A percentile compares a stretch with the other conserved stretches of the same genome.
Conservation (phyloP, 2,888 invertebrate genomes). For the Epirrita christyi region DNA sequence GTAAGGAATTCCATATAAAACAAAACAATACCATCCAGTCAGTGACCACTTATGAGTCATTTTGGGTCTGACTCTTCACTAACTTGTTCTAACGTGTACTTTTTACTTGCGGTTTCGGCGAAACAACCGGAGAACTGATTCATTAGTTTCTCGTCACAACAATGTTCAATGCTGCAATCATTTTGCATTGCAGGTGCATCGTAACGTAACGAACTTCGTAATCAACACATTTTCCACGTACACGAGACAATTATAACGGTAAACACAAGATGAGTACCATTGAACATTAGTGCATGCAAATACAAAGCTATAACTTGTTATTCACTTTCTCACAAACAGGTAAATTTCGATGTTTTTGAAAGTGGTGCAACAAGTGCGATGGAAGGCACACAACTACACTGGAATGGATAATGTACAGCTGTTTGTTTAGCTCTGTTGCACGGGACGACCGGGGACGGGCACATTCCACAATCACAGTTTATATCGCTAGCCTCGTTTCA, state of each 20-base stretch:
- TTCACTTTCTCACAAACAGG: conserved; percentile 74
- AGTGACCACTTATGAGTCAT: conserved; percentile 76
- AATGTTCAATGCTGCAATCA: conserved; percentile 55
- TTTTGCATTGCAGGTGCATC: conserved; percentile 77
- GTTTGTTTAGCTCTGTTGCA: conserved; percentile 33
- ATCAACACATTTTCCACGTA: conserved; percentile 64
- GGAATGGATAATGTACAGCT: conserved; percentile 23
- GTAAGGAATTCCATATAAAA: conserved; percentile 69
- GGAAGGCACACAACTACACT: conserved; percentile 50
- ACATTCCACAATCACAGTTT: conserved; percentile 26
- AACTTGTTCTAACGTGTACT: conserved; percentile 55
- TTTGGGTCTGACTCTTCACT: conserved; percentile 64
- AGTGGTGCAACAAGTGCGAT: conserved; percentile 73
- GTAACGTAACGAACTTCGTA: conserved; percentile 69
- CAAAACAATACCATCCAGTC: conserved; percentile 74
- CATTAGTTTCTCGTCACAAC: conserved; percentile 51
- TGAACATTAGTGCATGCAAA: conserved; percentile 56
- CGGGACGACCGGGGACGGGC: conserved; percentile 1
- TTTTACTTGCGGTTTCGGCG: conserved; percentile 62
- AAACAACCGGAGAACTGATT: conserved; percentile 57
- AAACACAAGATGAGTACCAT: conserved; percentile 60
- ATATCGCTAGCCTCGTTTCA: conserved; percentile 17
- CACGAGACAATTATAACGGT: conserved; percentile 67
- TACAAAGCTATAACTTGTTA: too few relatives aligned
- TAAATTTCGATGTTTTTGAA: conserved; percentile 69